Percentiles rank a stretch among this genome's conserved stretches.
Evolutionary conservation across 2,797 vertebrate species (phyloP).

Genomic region (Hyperoplus lanceolatus): DNA sequence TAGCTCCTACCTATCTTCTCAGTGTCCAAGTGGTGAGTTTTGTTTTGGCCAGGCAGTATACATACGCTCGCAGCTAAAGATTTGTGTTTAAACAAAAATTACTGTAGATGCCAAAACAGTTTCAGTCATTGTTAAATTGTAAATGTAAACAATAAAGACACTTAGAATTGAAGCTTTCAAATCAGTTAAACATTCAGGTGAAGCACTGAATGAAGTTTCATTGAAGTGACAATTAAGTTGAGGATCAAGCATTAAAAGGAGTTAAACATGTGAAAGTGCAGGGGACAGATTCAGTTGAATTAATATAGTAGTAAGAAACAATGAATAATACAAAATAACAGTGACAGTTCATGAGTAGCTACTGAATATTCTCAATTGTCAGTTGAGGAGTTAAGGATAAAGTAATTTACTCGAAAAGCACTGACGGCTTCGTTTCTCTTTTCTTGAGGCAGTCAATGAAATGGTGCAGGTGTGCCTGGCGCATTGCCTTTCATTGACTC

Average conservation of each 20-base stretch:
- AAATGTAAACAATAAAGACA: not conserved
- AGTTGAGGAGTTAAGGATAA: not conserved
- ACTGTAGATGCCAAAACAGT: not conserved
- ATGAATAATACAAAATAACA: not conserved
- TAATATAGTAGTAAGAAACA: not conserved
- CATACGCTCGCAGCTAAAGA: not conserved
- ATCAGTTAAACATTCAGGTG: not conserved
- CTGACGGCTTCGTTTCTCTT: not conserved
- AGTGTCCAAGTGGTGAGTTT: too few relatives aligned
- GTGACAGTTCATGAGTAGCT: not conserved
- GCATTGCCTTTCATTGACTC: not conserved
- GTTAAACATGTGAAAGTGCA: not conserved
- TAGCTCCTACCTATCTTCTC: too few relatives aligned
- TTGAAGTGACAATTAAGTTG: not conserved
- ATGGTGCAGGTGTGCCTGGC: not conserved
- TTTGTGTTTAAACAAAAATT: not conserved
- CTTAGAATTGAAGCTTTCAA: not conserved
- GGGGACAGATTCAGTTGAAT: not conserved
- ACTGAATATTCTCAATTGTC: not conserved
- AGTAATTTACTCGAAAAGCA: not conserved
- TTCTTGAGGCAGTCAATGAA: not conserved
- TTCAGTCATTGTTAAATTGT: not conserved
- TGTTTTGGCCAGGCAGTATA: too few relatives aligned
- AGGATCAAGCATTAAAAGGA: not conserved
- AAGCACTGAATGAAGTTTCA: not conserved